Evolutionary conservation across 2,797 vertebrate genomes (phyloP), one percentile per base, ranked within the genome.

Genomic region (Lacerta viridis): DNA sequence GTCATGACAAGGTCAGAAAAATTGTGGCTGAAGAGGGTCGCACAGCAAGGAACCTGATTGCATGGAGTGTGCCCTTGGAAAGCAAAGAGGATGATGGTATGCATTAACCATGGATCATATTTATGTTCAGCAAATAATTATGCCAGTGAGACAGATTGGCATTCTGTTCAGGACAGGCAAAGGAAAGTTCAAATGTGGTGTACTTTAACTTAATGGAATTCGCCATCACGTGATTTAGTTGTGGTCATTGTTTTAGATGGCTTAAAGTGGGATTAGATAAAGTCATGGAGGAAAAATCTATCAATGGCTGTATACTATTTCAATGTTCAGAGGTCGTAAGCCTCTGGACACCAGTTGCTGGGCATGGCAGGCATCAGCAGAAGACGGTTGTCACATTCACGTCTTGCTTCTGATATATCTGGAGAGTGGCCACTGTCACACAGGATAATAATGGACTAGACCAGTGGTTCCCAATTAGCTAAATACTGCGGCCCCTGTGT

Each of bases 1-100:
- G 99, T 93, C 99, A 99, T 83, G 99, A 99, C 96, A 99, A 99
- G 96, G 99, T 99, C 89, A 97, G 99, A 94, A 99, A 97, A 93
- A 99, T 99, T 43, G 99, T 99, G 74, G 99, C 99, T 2, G 98
- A 99, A 93, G 99, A 99, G 92, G 99, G 99, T 11, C 98, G 99
- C 0, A 98, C 99, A 64, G 99, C 99, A 81, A 97, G 99, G 91
- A 99, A 99, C 93, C 96, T 99, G 82, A 99, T 99, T 46, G 98
- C 99, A 0, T 99, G 99, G 99, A 99, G 97, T 0, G 99, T 99
- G 3, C 99, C 99, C 0, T 94, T 99, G 50, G 98, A 99, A 90
- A 99, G 83, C 96, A 99, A 98, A 94, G 99, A 99, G 33, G 99
- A 99, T 87, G 99, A 99, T 90, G 98, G 99, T 98, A 91, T 23